Base-by-base conservation (phyloP, 2,797 vertebrate species). In the Lepilemur ruficaudatus region DNA sequence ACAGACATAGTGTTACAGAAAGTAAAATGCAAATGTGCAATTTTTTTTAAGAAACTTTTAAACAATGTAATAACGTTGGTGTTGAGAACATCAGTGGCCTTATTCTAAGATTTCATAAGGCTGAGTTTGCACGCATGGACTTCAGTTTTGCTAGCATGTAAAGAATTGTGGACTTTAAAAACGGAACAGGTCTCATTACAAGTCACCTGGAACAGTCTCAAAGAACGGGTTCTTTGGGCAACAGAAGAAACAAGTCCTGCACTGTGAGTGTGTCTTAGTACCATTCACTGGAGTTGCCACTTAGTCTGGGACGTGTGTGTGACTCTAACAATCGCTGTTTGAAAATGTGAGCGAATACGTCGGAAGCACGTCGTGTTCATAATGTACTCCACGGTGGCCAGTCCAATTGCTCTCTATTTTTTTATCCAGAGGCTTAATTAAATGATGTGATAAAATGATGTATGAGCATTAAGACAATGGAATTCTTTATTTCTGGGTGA, bases 371-470 rank as follows among this genome's bases (percentile, higher is more conserved):
- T 95, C 97, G 97, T 98, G 97, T 97, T 96, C 89, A 70, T 96
- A 88, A 95, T 89, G 94, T 98, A 93, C 57, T 89, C 97, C 96
- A 97, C 97, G 96, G 96, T 91, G 98, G 96, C 97, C 97, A 97
- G 98, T 96, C 92, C 89, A 93, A 50, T 95, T 93, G 95, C 98
- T 97, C 92, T 98, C 95, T 98, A 98, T 98, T 98, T 98, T 98
- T 98, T 98, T 98, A 98, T 97, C 96, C 92, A 98, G 98, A 98
- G 98, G 97, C 97, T 98, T 98, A 98, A 98, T 97, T 73, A 97
- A 98, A 98, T 98, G 97, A 98, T 98, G 98, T 98, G 98, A 98
- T 93, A 93, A 96, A 96, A 61, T 98, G 97, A 98, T 97, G 91
- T 96, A 94, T 98, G 97, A 97, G 84, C 97, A 96, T 98, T 97